Base-by-base conservation (phyloP, 2,888 invertebrate species). In the Luffia ferchaultella region DNA sequence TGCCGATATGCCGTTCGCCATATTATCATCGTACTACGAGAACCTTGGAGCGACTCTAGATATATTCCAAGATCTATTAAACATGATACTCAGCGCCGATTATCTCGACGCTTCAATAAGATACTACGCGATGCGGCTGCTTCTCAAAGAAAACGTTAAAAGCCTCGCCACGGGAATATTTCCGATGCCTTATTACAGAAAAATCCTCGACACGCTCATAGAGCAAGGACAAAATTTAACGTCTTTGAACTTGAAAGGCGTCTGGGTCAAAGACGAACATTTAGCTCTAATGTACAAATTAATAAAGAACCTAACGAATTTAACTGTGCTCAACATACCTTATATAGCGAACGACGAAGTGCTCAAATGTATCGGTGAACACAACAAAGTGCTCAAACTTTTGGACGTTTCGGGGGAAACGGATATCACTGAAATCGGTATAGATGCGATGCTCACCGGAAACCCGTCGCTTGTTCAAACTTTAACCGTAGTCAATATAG, bases 231-330 rank as follows among this genome's bases (percentile, higher is more conserved):
- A 76, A 5, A 88, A 89, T 20, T 62, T 91, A 57, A 86, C 87
- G 45, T 72, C 87, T 40, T 82, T 91, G 49, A 90, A 90, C 69
- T 71, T 91, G 51, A 90, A 90, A 75, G 91, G 91, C 15, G 88
- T 91, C 30, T 91, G 90, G 90, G 88, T 89, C 43, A 88, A 89
- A 67, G 90, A 89, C 49, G 90, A 91, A 55, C 87, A 89, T 58
- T 83, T 90, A 60, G 72, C 85, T 51, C 79, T 88, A 12, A 80
- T 91, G 75, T 87, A 86, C 54, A 77, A 87, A 20, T 68, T 90
- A 20, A 78, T 91, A 5, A 79, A 84, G 57, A 87, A 87, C 58
- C 77, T 89, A 46, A 78, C 73, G n/a, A 77, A 87, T 60, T 66
- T 91, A 48, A 87, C 86, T 2, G 86, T 85, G 19, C 70, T 91